Conservation (phyloP, 2,888 invertebrate species). For the Actias luna region DNA sequence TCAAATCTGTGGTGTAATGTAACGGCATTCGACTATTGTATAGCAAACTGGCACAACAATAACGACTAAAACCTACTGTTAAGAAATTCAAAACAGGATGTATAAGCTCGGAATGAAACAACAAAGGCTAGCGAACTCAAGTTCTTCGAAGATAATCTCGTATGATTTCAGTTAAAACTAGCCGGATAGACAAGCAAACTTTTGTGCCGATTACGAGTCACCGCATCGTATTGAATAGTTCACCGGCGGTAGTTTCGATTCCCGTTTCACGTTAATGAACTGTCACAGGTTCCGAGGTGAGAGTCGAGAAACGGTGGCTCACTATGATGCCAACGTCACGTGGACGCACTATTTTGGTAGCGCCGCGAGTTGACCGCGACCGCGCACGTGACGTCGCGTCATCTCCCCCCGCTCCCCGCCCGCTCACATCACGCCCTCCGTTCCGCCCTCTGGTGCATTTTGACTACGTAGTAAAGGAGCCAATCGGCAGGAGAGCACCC, state of each 20-base stretch:
- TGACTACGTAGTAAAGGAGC: neutral
- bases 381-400: neutral
- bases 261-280: constrained; percentile 17
- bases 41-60: no score
- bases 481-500: neutral
- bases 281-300: constrained; percentile 4
- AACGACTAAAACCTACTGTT: no score
- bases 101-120: no score
- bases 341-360: constrained; percentile 44
- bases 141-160: no score
- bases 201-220: no score
- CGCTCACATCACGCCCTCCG: no score
- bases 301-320: constrained; percentile 43
- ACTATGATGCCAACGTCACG: constrained; percentile 54
- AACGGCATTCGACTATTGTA: no score
- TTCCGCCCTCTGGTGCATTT: neutral
- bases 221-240: neutral
- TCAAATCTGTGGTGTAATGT: no score
- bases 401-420: neutral
- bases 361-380: constrained; percentile 1
- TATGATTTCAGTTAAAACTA: no score
- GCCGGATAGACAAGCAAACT: no score
- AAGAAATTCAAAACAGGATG: no score
- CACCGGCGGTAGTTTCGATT: constrained; percentile 9
- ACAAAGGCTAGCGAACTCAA: no score